phyloP scores from a whole-genome alignment of 2,888 invertebrate genomes.

The Sycophila texana region DNA sequence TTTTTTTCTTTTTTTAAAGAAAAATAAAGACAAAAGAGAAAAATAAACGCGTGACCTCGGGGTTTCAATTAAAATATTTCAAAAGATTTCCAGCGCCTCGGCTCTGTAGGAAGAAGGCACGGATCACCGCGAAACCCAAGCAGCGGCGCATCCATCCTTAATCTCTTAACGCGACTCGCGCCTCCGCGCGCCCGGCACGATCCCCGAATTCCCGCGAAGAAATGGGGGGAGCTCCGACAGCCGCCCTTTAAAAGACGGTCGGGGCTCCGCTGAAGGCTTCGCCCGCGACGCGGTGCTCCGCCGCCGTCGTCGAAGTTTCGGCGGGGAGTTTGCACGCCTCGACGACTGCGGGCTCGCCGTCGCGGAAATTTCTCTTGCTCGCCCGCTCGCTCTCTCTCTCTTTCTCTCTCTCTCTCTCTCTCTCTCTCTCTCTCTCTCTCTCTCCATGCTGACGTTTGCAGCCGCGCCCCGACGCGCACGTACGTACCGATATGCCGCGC shows the following conservation, averaged over 20 bases:
- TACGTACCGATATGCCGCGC: constrained; percentile 21
- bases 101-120: too few relatives aligned
- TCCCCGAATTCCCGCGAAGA: too few relatives aligned
- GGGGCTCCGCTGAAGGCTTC: background rate
- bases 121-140: too few relatives aligned
- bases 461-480: background rate
- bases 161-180: too few relatives aligned
- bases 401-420: constrained; percentile 22
- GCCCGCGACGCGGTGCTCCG: background rate
- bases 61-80: too few relatives aligned
- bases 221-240: background rate
- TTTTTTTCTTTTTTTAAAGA: too few relatives aligned
- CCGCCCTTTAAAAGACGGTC: background rate
- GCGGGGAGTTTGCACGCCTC: constrained; percentile 39
- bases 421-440: constrained; percentile 11
- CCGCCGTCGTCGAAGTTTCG: constrained; percentile 25
- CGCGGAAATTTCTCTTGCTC: constrained; percentile 29
- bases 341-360: constrained; percentile 18
- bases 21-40: too few relatives aligned
- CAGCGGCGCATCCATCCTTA: too few relatives aligned
- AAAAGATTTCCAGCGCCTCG: too few relatives aligned
- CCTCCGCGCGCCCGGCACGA: too few relatives aligned
- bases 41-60: too few relatives aligned
- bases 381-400: too few relatives aligned
- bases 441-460: constrained; percentile 36